phyloP scores from a whole-genome alignment of 2,888 invertebrate species.

The Zeuzera pyrina region DNA sequence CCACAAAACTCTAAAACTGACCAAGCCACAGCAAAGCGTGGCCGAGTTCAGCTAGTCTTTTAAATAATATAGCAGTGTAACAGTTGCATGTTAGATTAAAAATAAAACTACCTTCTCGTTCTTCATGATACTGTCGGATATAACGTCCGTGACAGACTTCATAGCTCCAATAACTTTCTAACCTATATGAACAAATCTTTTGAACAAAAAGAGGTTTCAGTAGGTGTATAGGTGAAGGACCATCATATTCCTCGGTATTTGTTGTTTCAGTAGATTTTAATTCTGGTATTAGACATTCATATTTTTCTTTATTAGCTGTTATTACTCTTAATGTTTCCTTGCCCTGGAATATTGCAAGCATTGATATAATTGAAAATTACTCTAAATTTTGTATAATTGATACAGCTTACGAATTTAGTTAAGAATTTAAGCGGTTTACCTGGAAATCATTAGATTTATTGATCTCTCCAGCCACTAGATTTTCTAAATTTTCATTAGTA shows the following conservation, averaged over 20 bases:
- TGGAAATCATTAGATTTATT: constrained; percentile 34
- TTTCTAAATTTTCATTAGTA: constrained; percentile 28
- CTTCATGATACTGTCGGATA: constrained; percentile 96
- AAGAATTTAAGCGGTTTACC: not conserved
- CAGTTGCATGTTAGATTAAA: too few species aligned
- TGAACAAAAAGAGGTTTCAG: constrained; percentile 83
- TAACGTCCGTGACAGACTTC: constrained; percentile 95
- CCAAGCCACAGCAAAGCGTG: too few species aligned
- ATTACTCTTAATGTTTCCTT: constrained; percentile 78
- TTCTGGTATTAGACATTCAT: constrained; percentile 86
- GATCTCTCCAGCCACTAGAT: constrained; percentile 34
- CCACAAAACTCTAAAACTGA: too few species aligned
- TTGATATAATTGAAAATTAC: too few species aligned
- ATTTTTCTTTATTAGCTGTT: constrained; percentile 86
- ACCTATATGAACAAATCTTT: constrained; percentile 86
- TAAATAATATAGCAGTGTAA: too few species aligned
- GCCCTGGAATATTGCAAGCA: constrained; percentile 34
- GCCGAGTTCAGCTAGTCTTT: too few species aligned
- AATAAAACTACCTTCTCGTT: constrained; percentile 78
- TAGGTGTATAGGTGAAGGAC: constrained; percentile 84
- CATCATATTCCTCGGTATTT: constrained; percentile 76
- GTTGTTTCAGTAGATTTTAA: constrained; percentile 66
- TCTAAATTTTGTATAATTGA: too few species aligned
- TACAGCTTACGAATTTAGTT: not conserved
- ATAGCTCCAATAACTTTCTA: constrained; percentile 96